Percentiles rank a stretch among this genome's conserved stretches.
Conservation (phyloP, 2,888 invertebrate genomes). For the Lithophane socia region DNA sequence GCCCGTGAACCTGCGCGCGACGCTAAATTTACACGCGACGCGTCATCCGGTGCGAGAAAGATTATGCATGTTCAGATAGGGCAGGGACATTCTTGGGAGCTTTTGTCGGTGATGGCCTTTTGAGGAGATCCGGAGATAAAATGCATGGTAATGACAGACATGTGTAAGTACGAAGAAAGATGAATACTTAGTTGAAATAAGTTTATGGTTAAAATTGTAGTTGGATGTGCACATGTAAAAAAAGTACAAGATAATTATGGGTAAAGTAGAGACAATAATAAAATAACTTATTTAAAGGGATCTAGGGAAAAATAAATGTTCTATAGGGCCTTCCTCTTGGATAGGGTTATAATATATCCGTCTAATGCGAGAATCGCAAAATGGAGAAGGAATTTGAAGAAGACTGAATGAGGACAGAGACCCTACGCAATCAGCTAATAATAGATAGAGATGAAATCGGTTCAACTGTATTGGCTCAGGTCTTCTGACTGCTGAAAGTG, state of each 20-base stretch:
- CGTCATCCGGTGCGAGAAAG: conserved; percentile 84
- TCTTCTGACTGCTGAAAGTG: no score
- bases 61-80: conserved; percentile 63
- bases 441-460: no score
- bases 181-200: background rate
- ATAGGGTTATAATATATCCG: no score
- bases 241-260: no score
- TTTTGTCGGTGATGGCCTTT: conserved; percentile 37
- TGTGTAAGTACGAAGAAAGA: conserved; percentile 6
- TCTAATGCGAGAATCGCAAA: background rate
- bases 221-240: background rate
- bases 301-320: no score
- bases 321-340: no score
- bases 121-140: conserved; percentile 23
- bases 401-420: background rate
- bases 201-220: no score
- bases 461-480: no score
- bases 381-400: background rate
- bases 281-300: no score
- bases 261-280: no score
- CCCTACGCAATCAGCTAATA: no score
- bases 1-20: conserved; percentile 86
- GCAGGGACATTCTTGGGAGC: conserved; percentile 31
- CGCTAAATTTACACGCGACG: conserved; percentile 86
- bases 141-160: background rate